Evolutionary conservation across 2,113 vertebrate species (phyloP), one percentile per base, ranked within the genome.

Genomic region (Thryonomys swinderianus): DNA sequence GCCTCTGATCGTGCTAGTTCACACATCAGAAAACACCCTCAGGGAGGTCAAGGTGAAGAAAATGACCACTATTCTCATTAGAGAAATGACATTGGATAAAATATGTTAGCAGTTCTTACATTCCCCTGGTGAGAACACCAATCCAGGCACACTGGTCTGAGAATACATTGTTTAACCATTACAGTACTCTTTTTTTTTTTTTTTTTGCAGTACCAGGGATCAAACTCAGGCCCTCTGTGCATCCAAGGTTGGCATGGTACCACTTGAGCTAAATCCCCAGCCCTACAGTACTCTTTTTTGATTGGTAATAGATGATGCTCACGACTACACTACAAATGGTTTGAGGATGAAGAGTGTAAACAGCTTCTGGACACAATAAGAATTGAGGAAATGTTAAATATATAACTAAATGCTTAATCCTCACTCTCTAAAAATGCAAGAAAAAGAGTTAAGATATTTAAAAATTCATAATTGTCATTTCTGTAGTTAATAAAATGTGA

Each of bases 361-460:
- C 11, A 71, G 37, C 51, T 92, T 45, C n/a, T 76, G 57, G 14
- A n/a, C 27, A 37, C n/a, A 16, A 32, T 64, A 82, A 78, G 11
- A 93, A 83, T 74, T 95, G 37, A 80, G 57, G 42, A 88, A 69
- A 27, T 81, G 74, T n/a, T 37, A 81, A 37, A 62, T 64, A 81
- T 53, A 88, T 81, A 84, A 10, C 42, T 40, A 27, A 32, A 34
- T 13, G 18, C 23, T 11, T 74, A 13, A 51, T n/a, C 11, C 2
- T 73, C 53, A 71, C 42, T 86, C 94, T 76, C 61, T 55, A 76
- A 92, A 96, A 82, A 76, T 51, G 61, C 1, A 92, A 30, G 40
- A 67, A 67, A 32, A 80, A 84, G 94, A 93, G 13, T 27, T 45
- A 27, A 87, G 10, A 48, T 87, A 48, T 67, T 84, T 80, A 37